Percentiles rank a stretch among this genome's conserved stretches.
Evolutionary conservation across 2,888 invertebrate species (phyloP).

Genomic region (Zhengitettix transpicula): DNA sequence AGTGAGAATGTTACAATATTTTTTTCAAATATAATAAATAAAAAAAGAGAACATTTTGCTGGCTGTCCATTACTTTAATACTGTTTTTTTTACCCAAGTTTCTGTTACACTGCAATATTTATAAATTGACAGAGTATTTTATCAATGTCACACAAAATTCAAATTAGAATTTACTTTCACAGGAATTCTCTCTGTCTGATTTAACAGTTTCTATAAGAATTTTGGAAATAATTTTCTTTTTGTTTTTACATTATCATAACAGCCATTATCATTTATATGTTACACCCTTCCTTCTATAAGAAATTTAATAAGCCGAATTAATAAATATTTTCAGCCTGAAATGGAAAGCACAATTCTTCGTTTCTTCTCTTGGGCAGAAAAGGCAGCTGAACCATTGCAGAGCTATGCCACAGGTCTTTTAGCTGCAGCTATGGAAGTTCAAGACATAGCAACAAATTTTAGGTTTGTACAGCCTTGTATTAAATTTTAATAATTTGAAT

Average conservation of each 20-base stretch:
- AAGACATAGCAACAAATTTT: conserved; percentile 82
- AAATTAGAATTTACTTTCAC: no score
- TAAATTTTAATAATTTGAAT: neutral
- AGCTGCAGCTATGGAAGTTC: conserved; percentile 92
- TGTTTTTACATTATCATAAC: neutral
- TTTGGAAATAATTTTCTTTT: no score
- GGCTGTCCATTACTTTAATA: no score
- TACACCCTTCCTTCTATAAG: neutral
- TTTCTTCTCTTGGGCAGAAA: conserved; percentile 80
- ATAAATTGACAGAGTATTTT: no score
- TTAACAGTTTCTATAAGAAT: no score
- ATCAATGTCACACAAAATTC: no score
- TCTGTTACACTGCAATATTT: no score
- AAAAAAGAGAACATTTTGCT: no score
- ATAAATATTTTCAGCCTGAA: conserved; percentile 35
- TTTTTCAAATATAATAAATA: no score
- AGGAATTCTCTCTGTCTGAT: no score
- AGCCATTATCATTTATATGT: neutral
- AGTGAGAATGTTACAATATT: no score
- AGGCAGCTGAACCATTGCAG: conserved; percentile 72
- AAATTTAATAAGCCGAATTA: neutral
- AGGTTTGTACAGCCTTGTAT: conserved; percentile 26
- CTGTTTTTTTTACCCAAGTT: no score
- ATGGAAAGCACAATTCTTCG: conserved; percentile 70
- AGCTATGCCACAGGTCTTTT: conserved; percentile 89